Evolutionary conservation across 2,113 vertebrate species (phyloP).

Genomic region (Passerina amoena): DNA sequence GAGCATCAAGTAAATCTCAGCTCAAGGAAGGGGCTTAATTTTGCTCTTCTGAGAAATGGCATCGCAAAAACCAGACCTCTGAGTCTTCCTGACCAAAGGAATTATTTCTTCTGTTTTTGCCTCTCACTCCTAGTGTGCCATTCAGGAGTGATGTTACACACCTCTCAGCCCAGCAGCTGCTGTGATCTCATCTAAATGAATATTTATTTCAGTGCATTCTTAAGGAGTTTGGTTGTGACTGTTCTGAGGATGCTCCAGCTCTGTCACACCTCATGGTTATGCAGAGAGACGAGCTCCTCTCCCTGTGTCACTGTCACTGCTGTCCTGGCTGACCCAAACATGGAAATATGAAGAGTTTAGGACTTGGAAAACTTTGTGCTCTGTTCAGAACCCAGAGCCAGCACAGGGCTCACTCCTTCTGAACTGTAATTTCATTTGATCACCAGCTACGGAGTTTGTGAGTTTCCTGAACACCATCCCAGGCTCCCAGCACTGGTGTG

Average conservation of each 20-base stretch:
- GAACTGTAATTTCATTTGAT: background rate
- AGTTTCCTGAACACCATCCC: background rate
- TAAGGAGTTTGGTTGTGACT: background rate
- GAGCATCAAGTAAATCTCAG: background rate
- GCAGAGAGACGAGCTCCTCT: background rate
- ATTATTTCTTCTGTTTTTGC: background rate
- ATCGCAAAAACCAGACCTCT: background rate
- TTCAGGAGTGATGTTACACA: background rate
- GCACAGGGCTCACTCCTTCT: background rate
- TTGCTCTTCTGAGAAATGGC: accelerated
- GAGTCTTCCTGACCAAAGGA: background rate
- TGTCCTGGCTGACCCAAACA: background rate
- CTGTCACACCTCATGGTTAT: background rate
- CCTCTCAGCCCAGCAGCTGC: background rate
- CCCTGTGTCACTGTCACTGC: background rate
- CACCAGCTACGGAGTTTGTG: background rate
- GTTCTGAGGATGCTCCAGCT: background rate
- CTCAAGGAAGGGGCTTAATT: background rate
- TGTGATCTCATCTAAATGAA: background rate
- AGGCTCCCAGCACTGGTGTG: background rate
- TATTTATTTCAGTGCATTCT: background rate
- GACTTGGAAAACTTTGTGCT: background rate
- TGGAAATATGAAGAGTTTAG: background rate
- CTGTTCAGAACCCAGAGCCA: background rate
- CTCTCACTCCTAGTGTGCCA: background rate